Evolutionary conservation across 2,888 invertebrate genomes (phyloP).

Genomic region (Mystacides longicornis): DNA sequence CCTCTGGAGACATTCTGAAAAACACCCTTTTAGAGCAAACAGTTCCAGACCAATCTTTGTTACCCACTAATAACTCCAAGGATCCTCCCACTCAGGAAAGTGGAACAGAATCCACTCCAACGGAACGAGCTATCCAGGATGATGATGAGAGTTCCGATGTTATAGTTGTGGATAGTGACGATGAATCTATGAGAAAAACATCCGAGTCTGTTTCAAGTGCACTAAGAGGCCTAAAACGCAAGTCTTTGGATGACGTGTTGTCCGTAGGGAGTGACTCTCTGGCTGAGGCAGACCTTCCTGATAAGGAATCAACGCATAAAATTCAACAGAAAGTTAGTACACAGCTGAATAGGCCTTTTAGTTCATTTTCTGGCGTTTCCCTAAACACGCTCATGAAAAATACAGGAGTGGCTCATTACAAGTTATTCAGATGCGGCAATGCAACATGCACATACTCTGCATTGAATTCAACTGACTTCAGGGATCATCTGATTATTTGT

Average conservation of each 20-base stretch:
- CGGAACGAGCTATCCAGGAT: neutral
- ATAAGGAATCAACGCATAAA: neutral
- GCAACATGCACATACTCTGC: constrained; percentile 37
- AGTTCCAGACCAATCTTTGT: neutral
- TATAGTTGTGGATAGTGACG: constrained; percentile 38
- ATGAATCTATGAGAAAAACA: constrained; percentile 31
- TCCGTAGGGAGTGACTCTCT: neutral
- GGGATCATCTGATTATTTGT: constrained; percentile 38
- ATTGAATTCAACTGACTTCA: constrained; percentile 34
- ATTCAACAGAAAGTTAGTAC: neutral
- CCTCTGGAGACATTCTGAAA: no score
- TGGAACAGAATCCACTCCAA: neutral
- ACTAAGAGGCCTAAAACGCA: neutral
- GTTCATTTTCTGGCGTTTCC: neutral
- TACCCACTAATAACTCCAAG: neutral
- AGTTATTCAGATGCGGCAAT: constrained; percentile 47
- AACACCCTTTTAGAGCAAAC: neutral
- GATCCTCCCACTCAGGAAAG: neutral
- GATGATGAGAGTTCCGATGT: neutral
- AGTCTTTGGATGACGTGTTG: neutral
- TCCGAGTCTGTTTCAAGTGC: neutral
- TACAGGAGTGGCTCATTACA: constrained; percentile 36
- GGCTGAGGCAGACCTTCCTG: neutral
- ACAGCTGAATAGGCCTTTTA: neutral
- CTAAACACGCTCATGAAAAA: constrained; percentile 2